Base-by-base conservation (phyloP, 2,113 vertebrate species). In the Motacilla tschutschensis region DNA sequence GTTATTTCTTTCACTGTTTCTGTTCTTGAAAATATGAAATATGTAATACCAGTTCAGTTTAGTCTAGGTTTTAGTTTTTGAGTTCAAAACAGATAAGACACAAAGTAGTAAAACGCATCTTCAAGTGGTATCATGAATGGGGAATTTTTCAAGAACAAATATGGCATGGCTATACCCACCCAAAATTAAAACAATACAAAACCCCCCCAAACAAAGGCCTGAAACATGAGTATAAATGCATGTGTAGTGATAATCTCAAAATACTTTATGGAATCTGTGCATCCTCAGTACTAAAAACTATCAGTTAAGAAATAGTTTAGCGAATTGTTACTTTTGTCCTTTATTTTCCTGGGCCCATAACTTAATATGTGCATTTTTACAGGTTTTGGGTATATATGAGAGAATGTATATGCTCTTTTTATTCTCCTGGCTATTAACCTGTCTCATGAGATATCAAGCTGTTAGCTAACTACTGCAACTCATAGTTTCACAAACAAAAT, bases 381-480 rank as follows among this genome's bases (percentile, higher is more conserved):
- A 72, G 58, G 9, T 29, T 31, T 51, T 33, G 41, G 12, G 1
- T 69, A 8, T 48, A 6, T 63, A 36, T 43, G 38, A 54, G 22
- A 79, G 29, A 33, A 6, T 0, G 0, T n/a, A 10, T 43, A 25
- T 47, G 19, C 21, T 70, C 3, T 24, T 83, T 17, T 36, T 73
- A 7, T 59, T 87, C 12, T 55, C 28, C 15, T 77, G 47, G 15
- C 47, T 81, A 1, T 12, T 84, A 47, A 41, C 8, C 31, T 62
- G 26, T 21, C 36, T 50, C 29, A 10, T 33, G 24, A 17, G 14
- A 9, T 73, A 16, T 26, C 3, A 3, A n/a, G 36, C 65, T 63
- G 10, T 70, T 57, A 53, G 60, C 35, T 53, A 64, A 41, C 25
- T n/a, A 12, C 40, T 85, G 40, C 24, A 77, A 36, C n/a, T 73